Conservation (phyloP, 1,140 invertebrate species). For the Brachionus koreanus region DNA sequence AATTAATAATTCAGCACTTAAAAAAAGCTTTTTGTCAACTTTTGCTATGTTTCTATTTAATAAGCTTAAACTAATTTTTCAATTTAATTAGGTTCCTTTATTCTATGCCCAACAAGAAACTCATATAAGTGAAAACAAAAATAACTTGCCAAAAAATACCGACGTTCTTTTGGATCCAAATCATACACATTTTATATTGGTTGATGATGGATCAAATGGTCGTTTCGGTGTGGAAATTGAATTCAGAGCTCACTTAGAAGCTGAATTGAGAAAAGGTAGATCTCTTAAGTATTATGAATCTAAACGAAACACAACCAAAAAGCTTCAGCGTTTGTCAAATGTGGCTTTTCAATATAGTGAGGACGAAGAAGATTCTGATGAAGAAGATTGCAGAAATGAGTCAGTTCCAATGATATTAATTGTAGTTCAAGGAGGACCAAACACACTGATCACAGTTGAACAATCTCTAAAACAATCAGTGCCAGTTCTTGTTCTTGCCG, state of each 20-base stretch:
- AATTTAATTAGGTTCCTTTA: slow-evolving; percentile 16
- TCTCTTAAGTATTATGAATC: slow-evolving; percentile 50
- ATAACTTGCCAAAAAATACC: slow-evolving; percentile 10
- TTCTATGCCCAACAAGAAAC: slow-evolving; percentile 42
- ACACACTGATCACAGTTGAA: slow-evolving; percentile 54
- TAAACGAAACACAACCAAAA: slow-evolving; percentile 66
- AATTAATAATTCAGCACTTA: background rate
- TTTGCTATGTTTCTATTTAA: too few species aligned
- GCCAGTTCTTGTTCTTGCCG: slow-evolving; percentile 54
- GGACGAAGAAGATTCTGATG: slow-evolving; percentile 85
- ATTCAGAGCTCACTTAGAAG: slow-evolving; percentile 52
- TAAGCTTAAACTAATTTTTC: background rate
- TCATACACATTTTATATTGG: slow-evolving; percentile 60
- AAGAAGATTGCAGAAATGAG: slow-evolving; percentile 48
- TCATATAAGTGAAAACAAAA: background rate
- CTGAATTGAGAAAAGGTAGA: slow-evolving; percentile 45
- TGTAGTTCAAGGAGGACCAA: slow-evolving; percentile 58
- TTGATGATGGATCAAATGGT: slow-evolving; percentile 58
- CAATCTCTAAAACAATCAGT: slow-evolving; percentile 52
- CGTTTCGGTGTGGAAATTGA: slow-evolving; percentile 55
- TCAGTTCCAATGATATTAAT: slow-evolving; percentile 55
- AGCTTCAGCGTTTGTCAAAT: slow-evolving; percentile 72
- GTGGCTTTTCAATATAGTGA: slow-evolving; percentile 87
- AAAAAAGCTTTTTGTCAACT: too few species aligned
- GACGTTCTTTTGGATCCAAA: slow-evolving; percentile 54